Evolutionary conservation across 23 tunicate genomes (phyloP).

Genomic region (Corella eumyota): DNA sequence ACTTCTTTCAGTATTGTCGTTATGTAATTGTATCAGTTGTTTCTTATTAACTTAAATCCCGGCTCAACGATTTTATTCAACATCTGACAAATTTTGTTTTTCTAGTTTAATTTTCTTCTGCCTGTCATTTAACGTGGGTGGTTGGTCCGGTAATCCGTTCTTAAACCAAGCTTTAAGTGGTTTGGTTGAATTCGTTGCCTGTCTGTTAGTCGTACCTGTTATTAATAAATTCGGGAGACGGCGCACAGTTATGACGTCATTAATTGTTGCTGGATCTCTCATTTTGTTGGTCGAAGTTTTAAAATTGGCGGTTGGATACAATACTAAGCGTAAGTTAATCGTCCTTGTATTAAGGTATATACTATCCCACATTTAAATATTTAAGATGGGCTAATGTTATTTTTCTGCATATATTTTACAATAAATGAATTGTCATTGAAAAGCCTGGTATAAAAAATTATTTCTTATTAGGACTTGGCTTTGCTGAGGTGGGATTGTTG

Average conservation of each 20-base stretch:
- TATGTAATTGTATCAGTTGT: too few species aligned
- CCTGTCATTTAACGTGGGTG: conserved; percentile 58
- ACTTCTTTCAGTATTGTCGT: too few species aligned
- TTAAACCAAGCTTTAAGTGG: conserved; percentile 60
- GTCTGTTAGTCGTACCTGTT: conserved; percentile 39
- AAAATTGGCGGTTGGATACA: conserved; percentile 1
- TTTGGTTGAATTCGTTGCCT: conserved; percentile 54
- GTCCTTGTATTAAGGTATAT: neutral
- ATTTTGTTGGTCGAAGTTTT: conserved; percentile 15
- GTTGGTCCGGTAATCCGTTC: conserved; percentile 48
- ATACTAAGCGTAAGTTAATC: neutral
- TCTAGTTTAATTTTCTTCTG: conserved; percentile 50
- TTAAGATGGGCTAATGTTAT: too few species aligned
- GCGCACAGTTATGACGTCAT: conserved; percentile 9
- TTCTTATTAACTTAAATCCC: too few species aligned
- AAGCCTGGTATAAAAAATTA: too few species aligned
- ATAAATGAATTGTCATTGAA: too few species aligned
- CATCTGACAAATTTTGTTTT: neutral
- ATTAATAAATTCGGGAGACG: conserved; percentile 34
- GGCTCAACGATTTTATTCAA: too few species aligned
- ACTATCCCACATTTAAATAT: neutral
- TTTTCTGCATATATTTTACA: too few species aligned
- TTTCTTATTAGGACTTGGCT: neutral
- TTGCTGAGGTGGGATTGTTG: conserved; percentile 20
- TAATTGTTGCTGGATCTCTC: conserved; percentile 20